Percentiles rank a stretch among this genome's conserved stretches.
Conservation (phyloP, 2,113 vertebrate species). For the Cheirogaleus medius region DNA sequence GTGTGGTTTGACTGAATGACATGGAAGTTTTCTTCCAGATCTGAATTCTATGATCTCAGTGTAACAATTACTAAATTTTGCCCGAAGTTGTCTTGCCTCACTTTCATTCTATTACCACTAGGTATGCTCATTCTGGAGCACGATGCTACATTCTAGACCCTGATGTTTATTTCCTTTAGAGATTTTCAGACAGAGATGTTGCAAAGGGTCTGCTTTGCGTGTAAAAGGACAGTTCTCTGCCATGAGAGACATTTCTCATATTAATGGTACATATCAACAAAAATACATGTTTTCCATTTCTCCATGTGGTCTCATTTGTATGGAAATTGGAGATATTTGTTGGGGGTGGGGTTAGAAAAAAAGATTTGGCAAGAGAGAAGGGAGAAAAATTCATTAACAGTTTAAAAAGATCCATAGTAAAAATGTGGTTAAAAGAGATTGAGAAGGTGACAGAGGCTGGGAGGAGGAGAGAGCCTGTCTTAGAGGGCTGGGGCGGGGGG, state of each 20-base stretch:
- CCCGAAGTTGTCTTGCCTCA: background rate
- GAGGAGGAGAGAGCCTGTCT: background rate
- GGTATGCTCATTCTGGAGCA: background rate
- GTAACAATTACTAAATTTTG: background rate
- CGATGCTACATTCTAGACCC: background rate
- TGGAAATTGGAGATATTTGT: background rate
- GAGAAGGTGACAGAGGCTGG: background rate
- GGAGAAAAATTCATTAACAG: background rate
- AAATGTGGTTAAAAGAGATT: background rate
- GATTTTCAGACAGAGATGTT: background rate
- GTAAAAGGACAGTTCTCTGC: background rate
- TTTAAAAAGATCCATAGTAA: background rate
- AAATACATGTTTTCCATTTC: background rate
- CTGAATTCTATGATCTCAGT: background rate
- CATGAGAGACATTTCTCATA: background rate
- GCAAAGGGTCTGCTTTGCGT: background rate
- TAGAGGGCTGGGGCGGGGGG: background rate
- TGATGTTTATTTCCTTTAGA: background rate
- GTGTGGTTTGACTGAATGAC: background rate
- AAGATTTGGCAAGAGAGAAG: background rate
- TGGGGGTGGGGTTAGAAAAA: background rate
- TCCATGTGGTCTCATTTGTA: background rate
- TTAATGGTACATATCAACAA: background rate
- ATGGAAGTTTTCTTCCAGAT: background rate
- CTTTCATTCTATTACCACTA: background rate